phyloP scores from a whole-genome alignment of 2,888 invertebrate genomes.

The Zelleria hepariella region DNA sequence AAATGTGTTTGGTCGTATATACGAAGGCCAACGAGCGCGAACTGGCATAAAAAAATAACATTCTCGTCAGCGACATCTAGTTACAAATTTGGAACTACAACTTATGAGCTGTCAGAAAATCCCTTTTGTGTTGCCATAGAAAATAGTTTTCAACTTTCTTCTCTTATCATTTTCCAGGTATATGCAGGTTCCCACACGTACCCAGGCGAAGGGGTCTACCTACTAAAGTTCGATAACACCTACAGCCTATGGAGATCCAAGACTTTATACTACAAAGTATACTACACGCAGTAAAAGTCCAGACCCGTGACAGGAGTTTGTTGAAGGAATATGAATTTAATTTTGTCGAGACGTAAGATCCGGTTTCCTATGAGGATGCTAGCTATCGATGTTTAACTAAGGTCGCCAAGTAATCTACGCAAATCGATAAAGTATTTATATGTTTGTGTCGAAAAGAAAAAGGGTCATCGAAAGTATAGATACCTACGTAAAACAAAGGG shows the following conservation, averaged over 20 bases:
- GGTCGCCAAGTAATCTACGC: not conserved
- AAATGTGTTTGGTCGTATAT: too few species aligned
- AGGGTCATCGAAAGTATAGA: too few species aligned
- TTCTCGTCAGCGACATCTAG: too few species aligned
- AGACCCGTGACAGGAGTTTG: not conserved
- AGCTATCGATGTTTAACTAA: not conserved
- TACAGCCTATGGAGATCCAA: slow-evolving; percentile 99
- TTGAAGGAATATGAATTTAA: not conserved
- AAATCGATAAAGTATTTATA: not conserved
- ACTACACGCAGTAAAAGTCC: slow-evolving; percentile 83
- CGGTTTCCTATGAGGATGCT: not conserved
- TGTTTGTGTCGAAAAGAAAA: too few species aligned
- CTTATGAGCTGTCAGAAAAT: too few species aligned
- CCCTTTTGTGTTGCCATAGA: too few species aligned
- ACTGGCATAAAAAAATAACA: too few species aligned
- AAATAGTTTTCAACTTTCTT: too few species aligned
- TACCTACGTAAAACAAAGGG: too few species aligned
- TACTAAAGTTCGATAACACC: slow-evolving; percentile 99
- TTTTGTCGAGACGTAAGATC: not conserved
- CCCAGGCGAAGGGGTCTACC: slow-evolving; percentile 97
- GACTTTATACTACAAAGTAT: slow-evolving; percentile 98
- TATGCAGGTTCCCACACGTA: slow-evolving; percentile 98
- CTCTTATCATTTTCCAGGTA: slow-evolving; percentile 69
- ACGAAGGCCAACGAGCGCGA: too few species aligned
- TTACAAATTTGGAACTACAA: too few species aligned